Evolutionary conservation across 1,140 invertebrate genomes (phyloP).

Genomic region (Theocolax elegans): DNA sequence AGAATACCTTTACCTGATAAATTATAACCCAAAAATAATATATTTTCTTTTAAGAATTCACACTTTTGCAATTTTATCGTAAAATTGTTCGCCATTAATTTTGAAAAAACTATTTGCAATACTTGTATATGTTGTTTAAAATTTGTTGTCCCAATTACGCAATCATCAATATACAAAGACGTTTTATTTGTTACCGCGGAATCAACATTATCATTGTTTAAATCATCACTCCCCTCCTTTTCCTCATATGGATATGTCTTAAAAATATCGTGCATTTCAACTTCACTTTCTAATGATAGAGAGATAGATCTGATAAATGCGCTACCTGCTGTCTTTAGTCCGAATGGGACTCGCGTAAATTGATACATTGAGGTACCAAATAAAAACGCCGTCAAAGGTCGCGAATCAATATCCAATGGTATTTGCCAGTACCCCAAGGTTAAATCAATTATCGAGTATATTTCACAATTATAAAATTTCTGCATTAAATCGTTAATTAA

Average conservation of each 20-base stretch:
- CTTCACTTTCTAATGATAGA: not conserved
- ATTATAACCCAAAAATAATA: slow-evolving; percentile 41
- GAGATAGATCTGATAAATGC: slow-evolving; percentile 47
- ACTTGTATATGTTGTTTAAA: slow-evolving; percentile 40
- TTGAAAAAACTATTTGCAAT: slow-evolving; percentile 44
- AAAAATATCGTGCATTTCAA: not conserved
- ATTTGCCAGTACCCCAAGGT: not conserved
- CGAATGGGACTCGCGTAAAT: slow-evolving; percentile 48
- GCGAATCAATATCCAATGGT: not conserved
- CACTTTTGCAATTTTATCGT: too few relatives aligned
- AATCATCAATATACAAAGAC: slow-evolving; percentile 35
- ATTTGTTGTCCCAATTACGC: too few relatives aligned
- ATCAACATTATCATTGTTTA: slow-evolving; percentile 18
- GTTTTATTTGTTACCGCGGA: too few relatives aligned
- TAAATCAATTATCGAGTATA: too few relatives aligned
- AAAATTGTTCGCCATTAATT: too few relatives aligned
- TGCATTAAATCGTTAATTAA: not conserved
- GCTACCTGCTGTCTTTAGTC: slow-evolving; percentile 52
- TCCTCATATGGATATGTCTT: slow-evolving; percentile 41
- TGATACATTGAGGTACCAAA: slow-evolving; percentile 31
- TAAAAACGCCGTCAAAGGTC: not conserved
- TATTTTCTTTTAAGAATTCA: too few relatives aligned
- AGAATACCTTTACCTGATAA: slow-evolving; percentile 27
- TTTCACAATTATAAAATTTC: not conserved
- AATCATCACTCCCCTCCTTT: slow-evolving; percentile 28